A percentile compares a stretch with the other conserved stretches of the same genome.
These are phyloP conservation scores for Alfaro cultratus DNA, from an alignment of 2,797 vertebrate species.

Conservation along the genomic window DNA sequence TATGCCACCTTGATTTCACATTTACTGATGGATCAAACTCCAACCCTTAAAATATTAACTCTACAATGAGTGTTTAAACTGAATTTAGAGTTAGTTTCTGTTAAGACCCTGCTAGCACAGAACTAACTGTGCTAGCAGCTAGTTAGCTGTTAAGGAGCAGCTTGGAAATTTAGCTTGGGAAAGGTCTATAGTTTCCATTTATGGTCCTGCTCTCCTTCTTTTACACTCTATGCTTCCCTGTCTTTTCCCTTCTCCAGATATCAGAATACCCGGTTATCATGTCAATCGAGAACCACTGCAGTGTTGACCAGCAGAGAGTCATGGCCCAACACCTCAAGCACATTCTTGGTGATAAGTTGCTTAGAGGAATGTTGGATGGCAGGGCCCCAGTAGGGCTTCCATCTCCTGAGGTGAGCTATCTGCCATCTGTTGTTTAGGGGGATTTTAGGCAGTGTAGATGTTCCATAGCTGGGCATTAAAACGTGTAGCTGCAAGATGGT, in stretches of 20 bases:
- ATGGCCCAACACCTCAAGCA: slow-evolving; percentile 87
- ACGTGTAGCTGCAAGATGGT: neutral
- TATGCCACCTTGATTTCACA: no score
- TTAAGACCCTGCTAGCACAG: neutral
- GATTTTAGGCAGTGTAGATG: neutral
- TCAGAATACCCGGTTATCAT: slow-evolving; percentile 92
- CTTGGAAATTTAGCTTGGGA: slow-evolving; percentile 30
- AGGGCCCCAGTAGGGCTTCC: slow-evolving; percentile 79
- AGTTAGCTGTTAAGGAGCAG: neutral
- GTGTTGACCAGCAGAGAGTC: slow-evolving; percentile 88
- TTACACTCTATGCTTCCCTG: slow-evolving; percentile 28
- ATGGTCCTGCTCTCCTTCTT: slow-evolving; percentile 43
- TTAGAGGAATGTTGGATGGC: slow-evolving; percentile 83
- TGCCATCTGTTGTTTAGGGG: neutral
- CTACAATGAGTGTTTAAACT: neutral
- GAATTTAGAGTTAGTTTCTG: neutral
- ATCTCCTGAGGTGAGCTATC: slow-evolving; percentile 87
- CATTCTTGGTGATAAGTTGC: slow-evolving; percentile 89
- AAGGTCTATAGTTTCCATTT: slow-evolving; percentile 57
- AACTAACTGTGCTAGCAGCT: no score
- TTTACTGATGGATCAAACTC: no score
- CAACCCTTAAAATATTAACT: no score
- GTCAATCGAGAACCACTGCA: slow-evolving; percentile 94
- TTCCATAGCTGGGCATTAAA: neutral
- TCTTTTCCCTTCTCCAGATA: slow-evolving; percentile 68